Conservation (phyloP, 2,888 invertebrate species). For the Aporophyla lueneburgensis region DNA sequence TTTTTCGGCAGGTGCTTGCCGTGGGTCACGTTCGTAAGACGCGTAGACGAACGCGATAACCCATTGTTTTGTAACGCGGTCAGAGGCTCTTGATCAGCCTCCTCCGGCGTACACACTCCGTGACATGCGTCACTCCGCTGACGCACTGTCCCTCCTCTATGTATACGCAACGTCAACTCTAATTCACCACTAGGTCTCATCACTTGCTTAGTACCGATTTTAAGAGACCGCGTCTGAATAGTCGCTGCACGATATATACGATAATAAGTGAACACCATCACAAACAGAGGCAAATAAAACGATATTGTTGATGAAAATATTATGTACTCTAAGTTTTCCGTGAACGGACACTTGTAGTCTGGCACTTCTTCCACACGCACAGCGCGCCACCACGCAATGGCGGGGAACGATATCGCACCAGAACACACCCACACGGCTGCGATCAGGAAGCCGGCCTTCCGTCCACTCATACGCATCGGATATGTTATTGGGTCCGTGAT, state of each 20-base stretch:
- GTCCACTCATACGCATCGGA: conserved; percentile 97
- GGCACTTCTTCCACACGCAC: conserved; percentile 95
- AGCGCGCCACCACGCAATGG: conserved; percentile 98
- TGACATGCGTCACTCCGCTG: conserved; percentile 90
- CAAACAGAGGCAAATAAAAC: conserved; percentile 98
- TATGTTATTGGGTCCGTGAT: conserved; percentile 99
- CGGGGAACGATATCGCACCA: conserved; percentile 99
- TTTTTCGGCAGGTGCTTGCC: conserved; percentile 94
- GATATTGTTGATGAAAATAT: conserved; percentile 99
- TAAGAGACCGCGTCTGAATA: conserved; percentile 97
- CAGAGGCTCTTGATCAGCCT: conserved; percentile 93
- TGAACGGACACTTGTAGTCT: conserved; percentile 97
- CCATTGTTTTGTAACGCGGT: conserved; percentile 95
- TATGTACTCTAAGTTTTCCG: conserved; percentile 98
- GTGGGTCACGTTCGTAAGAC: conserved; percentile 91
- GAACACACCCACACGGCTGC: conserved; percentile 99
- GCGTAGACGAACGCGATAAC: conserved; percentile 93
- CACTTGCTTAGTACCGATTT: conserved; percentile 97
- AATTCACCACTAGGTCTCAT: conserved; percentile 96
- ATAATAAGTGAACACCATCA: conserved; percentile 99
- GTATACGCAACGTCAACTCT: conserved; percentile 97
- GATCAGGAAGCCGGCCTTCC: conserved; percentile 96
- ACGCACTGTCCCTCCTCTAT: conserved; percentile 96
- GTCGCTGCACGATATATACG: conserved; percentile 98
- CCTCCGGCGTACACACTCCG: conserved; percentile 92